These are phyloP conservation scores for Dynastes tityus DNA, from an alignment of 2,888 invertebrate species.

Conservation along the genomic window DNA sequence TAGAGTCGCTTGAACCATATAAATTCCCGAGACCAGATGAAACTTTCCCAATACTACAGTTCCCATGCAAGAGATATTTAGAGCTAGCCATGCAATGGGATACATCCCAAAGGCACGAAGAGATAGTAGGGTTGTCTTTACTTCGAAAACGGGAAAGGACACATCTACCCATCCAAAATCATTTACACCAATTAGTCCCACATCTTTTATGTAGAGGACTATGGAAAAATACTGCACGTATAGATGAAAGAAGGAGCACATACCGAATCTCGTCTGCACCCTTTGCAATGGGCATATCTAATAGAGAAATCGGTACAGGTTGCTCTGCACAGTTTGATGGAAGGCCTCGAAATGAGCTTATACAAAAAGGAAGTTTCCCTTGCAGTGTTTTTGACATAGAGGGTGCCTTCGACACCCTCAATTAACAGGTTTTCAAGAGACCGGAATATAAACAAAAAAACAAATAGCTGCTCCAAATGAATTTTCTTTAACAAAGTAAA, in stretches of 20 bases:
- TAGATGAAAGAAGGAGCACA: neutral
- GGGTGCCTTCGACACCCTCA: too few species aligned
- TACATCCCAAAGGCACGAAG: constrained; percentile 46
- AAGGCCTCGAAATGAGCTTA: too few species aligned
- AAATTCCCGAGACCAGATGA: constrained; percentile 42
- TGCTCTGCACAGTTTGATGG: too few species aligned
- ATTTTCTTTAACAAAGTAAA: too few species aligned
- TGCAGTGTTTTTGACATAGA: too few species aligned
- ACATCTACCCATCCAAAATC: constrained; percentile 49
- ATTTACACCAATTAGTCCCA: constrained; percentile 53
- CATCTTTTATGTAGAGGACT: too few species aligned
- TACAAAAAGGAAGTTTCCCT: too few species aligned
- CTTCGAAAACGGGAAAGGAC: constrained; percentile 52
- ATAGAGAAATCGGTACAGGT: neutral
- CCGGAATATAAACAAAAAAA: neutral
- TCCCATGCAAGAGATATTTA: constrained; percentile 31
- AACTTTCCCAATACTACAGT: constrained; percentile 43
- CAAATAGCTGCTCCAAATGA: too few species aligned
- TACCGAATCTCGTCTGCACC: neutral
- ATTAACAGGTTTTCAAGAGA: too few species aligned
- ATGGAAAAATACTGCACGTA: neutral
- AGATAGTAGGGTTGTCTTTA: constrained; percentile 31
- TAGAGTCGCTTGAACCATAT: constrained; percentile 35
- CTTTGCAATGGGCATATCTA: too few species aligned
- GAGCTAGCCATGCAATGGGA: constrained; percentile 37